Evolutionary conservation across 2,888 invertebrate species (phyloP).

Genomic region (Trissolcus brochymenae): DNA sequence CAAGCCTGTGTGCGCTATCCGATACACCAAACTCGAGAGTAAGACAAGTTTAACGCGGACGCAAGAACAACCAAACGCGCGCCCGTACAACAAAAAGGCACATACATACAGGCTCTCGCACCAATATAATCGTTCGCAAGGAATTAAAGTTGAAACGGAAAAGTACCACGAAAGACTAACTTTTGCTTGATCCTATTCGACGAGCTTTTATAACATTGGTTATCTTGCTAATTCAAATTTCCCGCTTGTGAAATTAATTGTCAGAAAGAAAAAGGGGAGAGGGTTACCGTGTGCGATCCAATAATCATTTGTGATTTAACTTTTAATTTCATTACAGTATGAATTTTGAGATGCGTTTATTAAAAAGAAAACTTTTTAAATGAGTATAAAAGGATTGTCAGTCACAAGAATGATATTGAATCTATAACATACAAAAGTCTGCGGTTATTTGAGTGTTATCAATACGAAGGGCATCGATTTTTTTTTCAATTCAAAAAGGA

Average conservation of each 20-base stretch:
- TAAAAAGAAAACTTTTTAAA: too few species aligned
- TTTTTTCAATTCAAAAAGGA: too few species aligned
- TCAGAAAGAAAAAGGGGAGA: neutral
- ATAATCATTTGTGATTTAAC: neutral
- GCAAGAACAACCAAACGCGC: constrained; percentile 54
- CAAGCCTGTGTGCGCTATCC: constrained; percentile 53
- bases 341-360: too few species aligned
- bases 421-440: too few species aligned
- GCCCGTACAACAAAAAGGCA: constrained; percentile 25
- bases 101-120: constrained; percentile 16
- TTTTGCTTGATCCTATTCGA: constrained; percentile 28
- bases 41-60: constrained; percentile 61
- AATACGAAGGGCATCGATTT: too few species aligned
- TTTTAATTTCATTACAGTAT: neutral
- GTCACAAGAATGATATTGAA: too few species aligned
- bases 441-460: too few species aligned
- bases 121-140: constrained; percentile 55
- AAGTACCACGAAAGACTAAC: constrained; percentile 27
- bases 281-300: neutral
- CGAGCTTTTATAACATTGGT: constrained; percentile 15
- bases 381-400: too few species aligned
- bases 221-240: constrained; percentile 30
- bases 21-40: constrained; percentile 60
- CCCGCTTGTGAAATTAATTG: constrained; percentile 1
- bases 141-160: constrained; percentile 58